Percentiles rank a stretch among this genome's conserved stretches.
Conservation (phyloP, 1,140 invertebrate species). For the Parapsyche elsis region DNA sequence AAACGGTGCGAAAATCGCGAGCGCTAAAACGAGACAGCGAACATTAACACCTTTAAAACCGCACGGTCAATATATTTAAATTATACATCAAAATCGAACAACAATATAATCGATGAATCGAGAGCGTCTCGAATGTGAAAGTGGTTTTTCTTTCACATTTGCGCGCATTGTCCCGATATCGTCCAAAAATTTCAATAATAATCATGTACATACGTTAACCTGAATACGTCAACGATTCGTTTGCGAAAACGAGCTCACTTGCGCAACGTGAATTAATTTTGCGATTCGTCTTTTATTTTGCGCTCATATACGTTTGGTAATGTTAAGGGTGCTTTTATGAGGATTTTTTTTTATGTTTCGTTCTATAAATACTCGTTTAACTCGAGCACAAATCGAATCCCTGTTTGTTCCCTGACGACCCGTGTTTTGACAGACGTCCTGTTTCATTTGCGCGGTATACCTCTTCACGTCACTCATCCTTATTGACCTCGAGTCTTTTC, state of each 20-base stretch:
- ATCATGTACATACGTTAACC: slow-evolving; percentile 37
- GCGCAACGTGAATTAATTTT: background rate
- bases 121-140: background rate
- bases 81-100: background rate
- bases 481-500: slow-evolving; percentile 21
- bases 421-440: slow-evolving; percentile 42
- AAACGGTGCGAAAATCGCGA: no score
- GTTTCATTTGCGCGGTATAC: slow-evolving; percentile 19
- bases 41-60: background rate
- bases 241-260: slow-evolving; percentile 15
- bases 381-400: slow-evolving; percentile 27
- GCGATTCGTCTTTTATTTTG: background rate
- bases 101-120: no score
- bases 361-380: slow-evolving; percentile 17
- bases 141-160: slow-evolving; percentile 3
- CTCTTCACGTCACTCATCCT: slow-evolving; percentile 37
- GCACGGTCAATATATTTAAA: background rate
- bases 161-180: background rate
- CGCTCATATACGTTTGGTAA: background rate
- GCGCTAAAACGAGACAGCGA: no score
- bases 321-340: no score
- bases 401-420: slow-evolving; percentile 15
- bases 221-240: slow-evolving; percentile 22
- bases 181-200: no score
- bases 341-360: background rate